Conservation (phyloP, 1,140 invertebrate species). For the Olivierus martensii region DNA sequence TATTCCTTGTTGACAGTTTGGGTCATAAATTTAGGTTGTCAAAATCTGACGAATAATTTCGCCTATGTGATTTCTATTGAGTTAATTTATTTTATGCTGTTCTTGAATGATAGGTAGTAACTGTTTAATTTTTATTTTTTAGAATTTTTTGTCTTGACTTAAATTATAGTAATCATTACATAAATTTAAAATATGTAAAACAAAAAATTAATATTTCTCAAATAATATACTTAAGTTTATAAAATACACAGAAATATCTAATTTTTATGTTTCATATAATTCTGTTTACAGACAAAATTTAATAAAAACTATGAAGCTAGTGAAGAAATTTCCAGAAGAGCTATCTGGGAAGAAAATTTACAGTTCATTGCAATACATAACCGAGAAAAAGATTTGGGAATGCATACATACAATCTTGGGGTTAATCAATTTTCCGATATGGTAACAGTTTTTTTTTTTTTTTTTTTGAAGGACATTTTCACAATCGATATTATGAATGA, state of each 20-base stretch:
- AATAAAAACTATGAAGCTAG: conserved; percentile 7
- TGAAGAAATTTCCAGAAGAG: conserved; percentile 13
- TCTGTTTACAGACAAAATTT: conserved; percentile 3
- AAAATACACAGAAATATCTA: background rate
- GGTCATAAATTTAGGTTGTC: too few relatives aligned
- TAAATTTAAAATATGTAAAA: too few relatives aligned
- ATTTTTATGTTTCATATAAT: background rate
- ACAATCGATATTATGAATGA: background rate
- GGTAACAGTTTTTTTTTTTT: conserved; percentile 13
- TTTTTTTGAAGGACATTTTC: conserved; percentile 14
- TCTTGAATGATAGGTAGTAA: too few relatives aligned
- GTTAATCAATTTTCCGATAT: conserved; percentile 28
- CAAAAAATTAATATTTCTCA: too few relatives aligned
- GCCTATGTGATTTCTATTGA: too few relatives aligned
- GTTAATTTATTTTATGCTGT: too few relatives aligned
- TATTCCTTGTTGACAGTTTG: too few relatives aligned
- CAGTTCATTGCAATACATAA: conserved; percentile 12
- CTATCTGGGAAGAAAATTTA: conserved; percentile 15
- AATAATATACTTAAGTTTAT: too few relatives aligned
- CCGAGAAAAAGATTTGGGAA: conserved; percentile 8
- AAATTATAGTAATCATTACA: too few relatives aligned
- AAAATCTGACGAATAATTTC: too few relatives aligned
- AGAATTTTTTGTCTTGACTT: too few relatives aligned
- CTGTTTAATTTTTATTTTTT: too few relatives aligned
- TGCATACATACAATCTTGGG: conserved; percentile 27